A percentile compares a stretch with the other conserved stretches of the same genome.
Evolutionary conservation across 2,888 invertebrate genomes (phyloP).

Genomic region (Pristionchus japonicus): DNA sequence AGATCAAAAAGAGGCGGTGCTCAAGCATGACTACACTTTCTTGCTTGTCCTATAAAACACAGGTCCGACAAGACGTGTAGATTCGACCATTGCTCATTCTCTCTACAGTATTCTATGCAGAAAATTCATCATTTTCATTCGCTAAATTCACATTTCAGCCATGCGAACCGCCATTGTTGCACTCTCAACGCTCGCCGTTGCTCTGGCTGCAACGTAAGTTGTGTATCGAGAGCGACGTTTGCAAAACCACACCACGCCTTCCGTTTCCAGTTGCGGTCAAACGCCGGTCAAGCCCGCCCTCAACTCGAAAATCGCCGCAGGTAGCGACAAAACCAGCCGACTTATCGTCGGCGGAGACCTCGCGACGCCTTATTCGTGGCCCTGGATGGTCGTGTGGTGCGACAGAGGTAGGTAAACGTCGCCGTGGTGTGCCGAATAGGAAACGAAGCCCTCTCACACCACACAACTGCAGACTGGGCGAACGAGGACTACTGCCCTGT

Average conservation of each 20-base stretch:
- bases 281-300: neutral
- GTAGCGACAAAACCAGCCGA: neutral
- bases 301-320: neutral
- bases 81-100: no score
- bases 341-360: neutral
- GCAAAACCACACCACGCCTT: neutral
- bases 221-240: neutral
- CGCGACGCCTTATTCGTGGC: constrained; percentile 38
- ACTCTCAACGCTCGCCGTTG: neutral
- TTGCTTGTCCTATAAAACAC: no score
- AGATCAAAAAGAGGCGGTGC: no score
- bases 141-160: no score
- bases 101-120: no score
- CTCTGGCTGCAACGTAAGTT: neutral
- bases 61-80: no score
- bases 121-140: no score
- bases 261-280: neutral
- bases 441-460: neutral
- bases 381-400: constrained; percentile 41
- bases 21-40: no score
- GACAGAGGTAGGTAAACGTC: neutral
- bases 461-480: neutral
- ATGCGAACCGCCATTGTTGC: neutral
- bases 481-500: neutral
- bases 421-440: neutral